A percentile compares a stretch with the other conserved stretches of the same genome.
These are phyloP conservation scores for Epinephelus malabaricus DNA, from an alignment of 2,797 vertebrate species.

Conservation along the genomic window DNA sequence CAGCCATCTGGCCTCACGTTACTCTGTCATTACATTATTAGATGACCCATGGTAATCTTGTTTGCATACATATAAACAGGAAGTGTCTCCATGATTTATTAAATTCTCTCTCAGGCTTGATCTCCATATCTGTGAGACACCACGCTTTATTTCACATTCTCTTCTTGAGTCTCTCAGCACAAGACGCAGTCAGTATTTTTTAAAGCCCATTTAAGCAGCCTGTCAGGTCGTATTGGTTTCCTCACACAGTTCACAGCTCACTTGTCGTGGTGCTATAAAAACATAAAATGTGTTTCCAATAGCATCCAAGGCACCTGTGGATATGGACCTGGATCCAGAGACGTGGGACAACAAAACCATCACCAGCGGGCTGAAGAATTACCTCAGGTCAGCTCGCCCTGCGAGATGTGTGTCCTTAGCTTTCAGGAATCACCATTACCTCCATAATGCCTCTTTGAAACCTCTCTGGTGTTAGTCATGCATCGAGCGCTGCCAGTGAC, in stretches of 20 bases:
- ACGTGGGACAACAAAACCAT: constrained; percentile 98
- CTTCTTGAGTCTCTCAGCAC: constrained; percentile 8
- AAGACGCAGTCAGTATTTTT: neutral
- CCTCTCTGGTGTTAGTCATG: constrained; percentile 54
- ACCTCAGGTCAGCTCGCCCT: constrained; percentile 93
- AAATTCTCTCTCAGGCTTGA: constrained; percentile 3
- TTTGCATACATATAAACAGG: constrained; percentile 50
- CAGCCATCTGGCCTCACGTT: constrained; percentile 19
- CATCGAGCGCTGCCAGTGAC: constrained; percentile 44
- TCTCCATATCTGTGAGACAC: constrained; percentile 9
- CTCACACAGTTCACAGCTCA: constrained; percentile 9
- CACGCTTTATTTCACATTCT: constrained; percentile 17
- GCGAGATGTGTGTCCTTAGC: constrained; percentile 44
- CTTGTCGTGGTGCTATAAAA: constrained; percentile 20
- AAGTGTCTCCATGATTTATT: constrained; percentile 49
- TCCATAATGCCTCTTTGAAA: constrained; percentile 67
- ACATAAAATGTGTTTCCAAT: constrained; percentile 53
- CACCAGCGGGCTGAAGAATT: constrained; percentile 98
- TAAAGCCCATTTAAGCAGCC: neutral
- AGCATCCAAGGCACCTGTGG: constrained; percentile 93
- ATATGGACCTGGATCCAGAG: constrained; percentile 95
- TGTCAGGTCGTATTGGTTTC: constrained; percentile 29
- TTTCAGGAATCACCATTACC: constrained; percentile 66
- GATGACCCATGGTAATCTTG: constrained; percentile 46
- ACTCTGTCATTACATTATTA: constrained; percentile 45